These are phyloP conservation scores for Toxotes chatareus DNA, from an alignment of 2,113 vertebrate genomes.

Conservation along the genomic window DNA sequence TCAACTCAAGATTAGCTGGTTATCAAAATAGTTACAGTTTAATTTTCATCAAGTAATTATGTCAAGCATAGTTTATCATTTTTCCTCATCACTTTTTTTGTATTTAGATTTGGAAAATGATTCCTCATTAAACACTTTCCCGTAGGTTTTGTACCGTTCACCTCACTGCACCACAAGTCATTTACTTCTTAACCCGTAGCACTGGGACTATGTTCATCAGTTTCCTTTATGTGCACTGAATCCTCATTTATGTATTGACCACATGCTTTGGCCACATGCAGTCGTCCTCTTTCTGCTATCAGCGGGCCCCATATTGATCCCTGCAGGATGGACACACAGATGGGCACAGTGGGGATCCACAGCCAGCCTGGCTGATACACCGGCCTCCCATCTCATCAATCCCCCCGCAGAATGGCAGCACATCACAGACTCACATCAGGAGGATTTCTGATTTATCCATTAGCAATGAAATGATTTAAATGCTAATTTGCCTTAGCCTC, in stretches of 20 bases:
- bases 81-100: too few species aligned
- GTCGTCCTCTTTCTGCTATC: slow-evolving; percentile 67
- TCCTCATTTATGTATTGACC: slow-evolving; percentile 69
- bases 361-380: slow-evolving; percentile 51
- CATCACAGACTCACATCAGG: slow-evolving; percentile 74
- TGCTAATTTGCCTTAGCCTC: slow-evolving; percentile 62
- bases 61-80: too few species aligned
- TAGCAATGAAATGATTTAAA: slow-evolving; percentile 70
- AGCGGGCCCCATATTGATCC: slow-evolving; percentile 57
- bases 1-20: not conserved
- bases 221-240: slow-evolving; percentile 4
- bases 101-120: too few species aligned
- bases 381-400: slow-evolving; percentile 50
- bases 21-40: not conserved
- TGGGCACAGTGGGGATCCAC: slow-evolving; percentile 72
- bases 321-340: slow-evolving; percentile 75
- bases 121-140: too few species aligned
- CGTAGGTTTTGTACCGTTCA: not conserved
- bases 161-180: not conserved
- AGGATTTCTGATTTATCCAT: slow-evolving; percentile 67
- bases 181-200: not conserved
- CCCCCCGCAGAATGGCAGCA: slow-evolving; percentile 67
- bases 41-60: not conserved
- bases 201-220: slow-evolving; percentile 7
- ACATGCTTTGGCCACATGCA: slow-evolving; percentile 73